Evolutionary conservation across 2,797 vertebrate genomes (phyloP).

Genomic region (Sebastes goodei): DNA sequence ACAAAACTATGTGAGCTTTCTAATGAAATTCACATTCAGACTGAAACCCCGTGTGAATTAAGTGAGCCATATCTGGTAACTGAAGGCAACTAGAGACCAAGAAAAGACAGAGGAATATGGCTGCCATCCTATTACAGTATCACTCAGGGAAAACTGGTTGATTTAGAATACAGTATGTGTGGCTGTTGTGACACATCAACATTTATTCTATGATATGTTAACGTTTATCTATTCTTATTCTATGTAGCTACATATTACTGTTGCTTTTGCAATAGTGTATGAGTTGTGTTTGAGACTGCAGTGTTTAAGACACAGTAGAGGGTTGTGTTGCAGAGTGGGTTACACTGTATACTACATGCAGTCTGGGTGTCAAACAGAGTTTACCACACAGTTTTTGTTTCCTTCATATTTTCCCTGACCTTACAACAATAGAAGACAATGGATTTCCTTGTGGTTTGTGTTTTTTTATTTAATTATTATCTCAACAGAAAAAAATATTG

Average conservation of each 20-base stretch:
- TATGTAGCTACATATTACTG: neutral
- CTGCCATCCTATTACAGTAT: neutral
- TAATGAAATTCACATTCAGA: neutral
- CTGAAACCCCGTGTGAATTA: neutral
- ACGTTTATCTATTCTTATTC: too few species aligned
- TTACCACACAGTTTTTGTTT: conserved; percentile 11
- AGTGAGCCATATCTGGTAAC: neutral
- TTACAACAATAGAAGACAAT: neutral
- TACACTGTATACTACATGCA: neutral
- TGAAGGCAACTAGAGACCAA: neutral
- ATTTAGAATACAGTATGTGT: neutral
- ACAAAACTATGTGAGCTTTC: neutral
- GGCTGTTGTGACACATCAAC: neutral
- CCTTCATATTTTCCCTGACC: neutral
- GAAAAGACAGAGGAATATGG: neutral
- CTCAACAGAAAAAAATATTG: neutral
- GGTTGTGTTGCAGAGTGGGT: neutral
- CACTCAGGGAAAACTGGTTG: neutral
- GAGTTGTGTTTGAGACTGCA: neutral
- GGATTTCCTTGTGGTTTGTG: conserved; percentile 3
- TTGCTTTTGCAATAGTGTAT: neutral
- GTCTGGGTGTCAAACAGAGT: conserved; percentile 12
- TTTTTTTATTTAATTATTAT: neutral
- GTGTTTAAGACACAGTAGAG: neutral
- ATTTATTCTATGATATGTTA: neutral